A percentile compares a stretch with the other conserved stretches of the same genome.
These are phyloP conservation scores for Helicoverpa assulta DNA, from an alignment of 2,888 invertebrate genomes.

Conservation along the genomic window DNA sequence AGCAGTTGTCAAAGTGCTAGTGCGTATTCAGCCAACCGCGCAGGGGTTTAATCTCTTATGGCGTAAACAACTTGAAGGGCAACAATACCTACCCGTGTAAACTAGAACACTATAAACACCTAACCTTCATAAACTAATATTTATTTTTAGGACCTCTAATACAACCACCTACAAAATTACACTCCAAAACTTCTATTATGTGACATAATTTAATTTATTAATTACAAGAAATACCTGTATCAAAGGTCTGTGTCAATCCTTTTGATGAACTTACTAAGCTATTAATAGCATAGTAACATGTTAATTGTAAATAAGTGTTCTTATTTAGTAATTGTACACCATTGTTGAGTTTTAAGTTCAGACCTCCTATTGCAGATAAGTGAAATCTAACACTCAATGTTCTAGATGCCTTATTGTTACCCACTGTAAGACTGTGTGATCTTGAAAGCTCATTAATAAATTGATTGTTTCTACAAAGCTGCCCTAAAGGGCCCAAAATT, in stretches of 20 bases:
- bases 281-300: too few species aligned
- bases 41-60: slow-evolving; percentile 21
- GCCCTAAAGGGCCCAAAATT: too few species aligned
- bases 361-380: too few species aligned
- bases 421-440: too few species aligned
- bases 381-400: too few species aligned
- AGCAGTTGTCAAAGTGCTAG: slow-evolving; percentile 20
- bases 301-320: too few species aligned
- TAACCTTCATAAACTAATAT: not conserved
- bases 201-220: not conserved
- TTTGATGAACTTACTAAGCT: not conserved
- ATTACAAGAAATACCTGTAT: not conserved
- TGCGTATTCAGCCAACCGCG: slow-evolving; percentile 6
- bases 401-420: too few species aligned
- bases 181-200: slow-evolving; percentile 6
- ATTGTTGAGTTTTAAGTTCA: too few species aligned
- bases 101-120: not conserved
- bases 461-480: too few species aligned
- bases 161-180: not conserved
- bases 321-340: too few species aligned
- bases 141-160: slow-evolving; percentile 4
- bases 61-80: slow-evolving; percentile 22
- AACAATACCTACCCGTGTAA: slow-evolving; percentile 5
- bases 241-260: not conserved
- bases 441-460: too few species aligned